Percentiles rank a stretch among this genome's conserved stretches.
Conservation (phyloP, 1,140 invertebrate species). For the Aphaenogaster floridana region DNA sequence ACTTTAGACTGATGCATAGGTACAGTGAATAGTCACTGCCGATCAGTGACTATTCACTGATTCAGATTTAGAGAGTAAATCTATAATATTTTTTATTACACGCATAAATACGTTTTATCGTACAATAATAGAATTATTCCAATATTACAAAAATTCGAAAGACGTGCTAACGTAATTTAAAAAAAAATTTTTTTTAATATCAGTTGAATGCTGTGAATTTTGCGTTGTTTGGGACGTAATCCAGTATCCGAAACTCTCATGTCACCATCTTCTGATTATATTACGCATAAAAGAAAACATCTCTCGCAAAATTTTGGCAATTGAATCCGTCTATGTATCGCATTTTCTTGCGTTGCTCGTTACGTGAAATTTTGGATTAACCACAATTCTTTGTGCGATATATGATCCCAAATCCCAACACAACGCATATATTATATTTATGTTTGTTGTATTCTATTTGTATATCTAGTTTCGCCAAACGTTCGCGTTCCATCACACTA, state of each 20-base stretch:
- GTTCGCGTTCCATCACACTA: neutral
- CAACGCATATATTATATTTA: slow-evolving; percentile 45
- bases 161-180: neutral
- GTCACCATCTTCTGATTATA: neutral
- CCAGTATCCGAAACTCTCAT: neutral
- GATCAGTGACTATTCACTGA: too few relatives aligned
- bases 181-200: neutral
- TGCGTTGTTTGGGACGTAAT: slow-evolving; percentile 10
- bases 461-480: neutral
- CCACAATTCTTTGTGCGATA: slow-evolving; percentile 35
- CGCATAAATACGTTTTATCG: neutral
- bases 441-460: slow-evolving; percentile 32
- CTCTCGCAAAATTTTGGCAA: slow-evolving; percentile 13
- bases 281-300: neutral
- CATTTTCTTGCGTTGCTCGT: slow-evolving; percentile 18
- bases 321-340: slow-evolving; percentile 33
- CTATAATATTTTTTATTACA: neutral
- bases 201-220: neutral
- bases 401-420: slow-evolving; percentile 3
- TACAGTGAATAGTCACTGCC: too few relatives aligned
- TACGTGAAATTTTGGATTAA: slow-evolving; percentile 40
- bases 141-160: neutral
- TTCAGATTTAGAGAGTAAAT: neutral
- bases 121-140: neutral
- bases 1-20: too few relatives aligned